Conservation (phyloP, 2,797 vertebrate species). For the Thunnus albacares region DNA sequence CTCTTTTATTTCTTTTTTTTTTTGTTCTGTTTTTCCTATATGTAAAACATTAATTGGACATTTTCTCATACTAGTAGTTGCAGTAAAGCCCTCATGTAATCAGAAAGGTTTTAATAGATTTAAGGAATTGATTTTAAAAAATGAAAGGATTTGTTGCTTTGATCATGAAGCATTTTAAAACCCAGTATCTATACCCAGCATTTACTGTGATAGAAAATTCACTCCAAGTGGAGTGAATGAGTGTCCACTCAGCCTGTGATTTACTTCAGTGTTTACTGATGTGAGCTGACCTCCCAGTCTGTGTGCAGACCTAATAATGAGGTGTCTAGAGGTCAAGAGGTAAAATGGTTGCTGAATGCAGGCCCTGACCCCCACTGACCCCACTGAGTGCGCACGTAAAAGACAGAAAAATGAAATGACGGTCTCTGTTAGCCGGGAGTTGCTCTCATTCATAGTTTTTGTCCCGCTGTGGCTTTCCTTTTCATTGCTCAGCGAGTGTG, state of each 20-base stretch:
- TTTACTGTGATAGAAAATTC: not conserved
- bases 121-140: not conserved
- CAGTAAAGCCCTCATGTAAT: not conserved
- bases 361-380: constrained; percentile 62
- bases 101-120: not conserved
- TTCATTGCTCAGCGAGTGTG: constrained; percentile 21
- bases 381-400: constrained; percentile 30
- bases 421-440: constrained; percentile 9
- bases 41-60: constrained; percentile 18
- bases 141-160: not conserved
- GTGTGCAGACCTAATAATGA: constrained; percentile 76
- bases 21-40: constrained; percentile 6
- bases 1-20: not conserved
- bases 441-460: constrained; percentile 37
- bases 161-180: not conserved
- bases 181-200: too few species aligned
- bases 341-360: constrained; percentile 60
- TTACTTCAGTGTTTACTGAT: constrained; percentile 63
- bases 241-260: constrained; percentile 48
- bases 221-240: constrained; percentile 18
- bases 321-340: constrained; percentile 79
- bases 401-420: constrained; percentile 35
- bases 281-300: constrained; percentile 62
- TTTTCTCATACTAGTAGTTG: not conserved
- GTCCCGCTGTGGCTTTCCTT: constrained; percentile 20